Evolutionary conservation across 2,888 invertebrate genomes (phyloP), one percentile per base, ranked within the genome.

Genomic region (Lypha dubia): DNA sequence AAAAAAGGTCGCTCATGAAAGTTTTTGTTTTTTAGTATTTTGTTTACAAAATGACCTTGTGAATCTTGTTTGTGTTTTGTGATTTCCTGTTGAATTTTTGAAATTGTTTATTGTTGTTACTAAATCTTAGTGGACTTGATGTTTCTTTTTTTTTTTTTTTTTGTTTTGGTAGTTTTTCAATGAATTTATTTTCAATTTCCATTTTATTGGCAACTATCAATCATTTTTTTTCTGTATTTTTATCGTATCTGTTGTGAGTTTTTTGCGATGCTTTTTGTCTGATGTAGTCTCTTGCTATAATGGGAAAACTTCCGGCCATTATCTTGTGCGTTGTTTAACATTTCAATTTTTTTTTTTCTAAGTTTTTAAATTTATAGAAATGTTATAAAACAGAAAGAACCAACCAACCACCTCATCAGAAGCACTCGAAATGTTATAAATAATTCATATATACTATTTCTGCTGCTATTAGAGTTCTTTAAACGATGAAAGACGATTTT

Each of bases 291-390:
- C 70, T 62, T 81, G 70, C 28, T 63, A 41, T 81, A 77, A 65
- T 70, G 74, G 74, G 82, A 79, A 84, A 84, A 79, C 84, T 84
- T 84, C 84, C 84, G 84, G 84, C 77, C 77, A 84, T 84, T 84
- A 84, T 62, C 68, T 77, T 76, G 63, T 68, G n/a, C n/a, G 83
- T 60, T 84, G 80, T 84, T 71, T 22, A 32, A 63, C 24, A 3
- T 60, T 46, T 46, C 6, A 13, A 67, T 60, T 32, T 58, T 71
- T 73, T 60, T 32, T 58, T 71, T 71, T 17, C 17, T 24, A 65
- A 81, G 20, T 56, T 68, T 75, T 56, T 46, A 20, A 46, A 7
- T 56, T 58, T 58, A 56, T 44, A 24, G 32, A 20, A 51, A 46
- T 51, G n/a, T 24, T 76, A 56, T 35, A 11, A 3, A 41, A 2